A percentile compares a stretch with the other conserved stretches of the same genome.
phyloP scores from a whole-genome alignment of 2,113 vertebrate species.

The Bucco capensis region DNA sequence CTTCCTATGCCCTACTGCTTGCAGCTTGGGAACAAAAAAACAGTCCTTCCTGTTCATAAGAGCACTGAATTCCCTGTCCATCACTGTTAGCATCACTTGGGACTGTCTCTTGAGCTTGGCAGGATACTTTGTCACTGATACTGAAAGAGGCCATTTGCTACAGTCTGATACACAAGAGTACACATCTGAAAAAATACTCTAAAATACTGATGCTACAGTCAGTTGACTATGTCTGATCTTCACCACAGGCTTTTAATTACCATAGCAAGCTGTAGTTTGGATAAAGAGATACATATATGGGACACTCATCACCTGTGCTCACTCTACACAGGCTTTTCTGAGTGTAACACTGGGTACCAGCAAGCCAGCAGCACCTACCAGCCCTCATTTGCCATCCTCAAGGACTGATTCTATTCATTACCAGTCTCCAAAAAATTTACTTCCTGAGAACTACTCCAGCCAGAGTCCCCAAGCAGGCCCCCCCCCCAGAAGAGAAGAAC shows the following conservation, averaged over 20 bases:
- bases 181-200: background rate
- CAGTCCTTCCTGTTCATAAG: background rate
- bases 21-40: background rate
- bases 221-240: background rate
- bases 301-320: background rate
- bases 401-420: background rate
- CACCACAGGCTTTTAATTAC: background rate
- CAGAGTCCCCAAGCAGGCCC: background rate
- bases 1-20: background rate
- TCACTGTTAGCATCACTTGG: background rate
- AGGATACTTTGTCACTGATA: background rate
- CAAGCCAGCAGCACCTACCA: background rate
- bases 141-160: background rate
- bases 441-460: background rate
- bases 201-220: background rate
- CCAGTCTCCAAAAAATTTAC: background rate
- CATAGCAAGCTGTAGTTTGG: background rate
- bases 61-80: background rate
- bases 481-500: accelerated
- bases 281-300: background rate
- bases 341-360: background rate
- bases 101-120: background rate
- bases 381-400: background rate
- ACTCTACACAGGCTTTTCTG: background rate
- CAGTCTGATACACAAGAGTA: background rate